These are phyloP conservation scores for Machimus rusticus DNA, from an alignment of 2,888 invertebrate genomes.

Conservation along the genomic window DNA sequence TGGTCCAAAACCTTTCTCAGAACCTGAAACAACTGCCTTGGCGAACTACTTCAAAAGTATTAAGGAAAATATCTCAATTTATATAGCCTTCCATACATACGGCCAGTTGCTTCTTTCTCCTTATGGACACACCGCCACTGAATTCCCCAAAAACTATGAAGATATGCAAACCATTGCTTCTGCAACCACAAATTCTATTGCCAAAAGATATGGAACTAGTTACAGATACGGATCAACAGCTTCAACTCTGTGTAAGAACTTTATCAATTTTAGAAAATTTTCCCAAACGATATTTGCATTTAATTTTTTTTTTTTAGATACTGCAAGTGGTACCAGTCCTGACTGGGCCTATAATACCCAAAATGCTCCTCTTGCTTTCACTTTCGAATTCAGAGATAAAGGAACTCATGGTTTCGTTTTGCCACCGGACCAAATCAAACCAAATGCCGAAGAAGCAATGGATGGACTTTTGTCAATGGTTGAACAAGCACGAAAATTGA, in stretches of 20 bases:
- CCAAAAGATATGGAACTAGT: constrained; percentile 63
- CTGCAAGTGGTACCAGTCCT: constrained; percentile 61
- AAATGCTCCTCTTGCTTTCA: constrained; percentile 65
- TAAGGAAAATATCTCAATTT: constrained; percentile 63
- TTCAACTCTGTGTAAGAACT: constrained; percentile 65
- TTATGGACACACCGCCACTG: constrained; percentile 64
- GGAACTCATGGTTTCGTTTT: constrained; percentile 74
- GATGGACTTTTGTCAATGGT: constrained; percentile 66
- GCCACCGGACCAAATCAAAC: constrained; percentile 70
- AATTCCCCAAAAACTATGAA: constrained; percentile 64
- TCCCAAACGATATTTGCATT: not conserved
- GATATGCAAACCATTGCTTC: constrained; percentile 63
- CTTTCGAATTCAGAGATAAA: constrained; percentile 71
- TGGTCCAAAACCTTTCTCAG: constrained; percentile 67
- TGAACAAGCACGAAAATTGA: constrained; percentile 63
- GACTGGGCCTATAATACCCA: constrained; percentile 67
- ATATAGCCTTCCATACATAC: constrained; percentile 71
- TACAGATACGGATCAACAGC: constrained; percentile 67
- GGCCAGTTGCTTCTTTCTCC: constrained; percentile 70
- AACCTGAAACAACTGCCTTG: constrained; percentile 65
- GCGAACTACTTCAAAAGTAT: constrained; percentile 63
- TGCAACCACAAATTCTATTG: constrained; percentile 65
- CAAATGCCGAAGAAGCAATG: constrained; percentile 68
- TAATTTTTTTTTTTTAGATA: constrained; percentile 55
- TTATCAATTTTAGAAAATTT: not conserved